phyloP scores from a whole-genome alignment of 2,113 vertebrate genomes.

The Spilogale gracilis region DNA sequence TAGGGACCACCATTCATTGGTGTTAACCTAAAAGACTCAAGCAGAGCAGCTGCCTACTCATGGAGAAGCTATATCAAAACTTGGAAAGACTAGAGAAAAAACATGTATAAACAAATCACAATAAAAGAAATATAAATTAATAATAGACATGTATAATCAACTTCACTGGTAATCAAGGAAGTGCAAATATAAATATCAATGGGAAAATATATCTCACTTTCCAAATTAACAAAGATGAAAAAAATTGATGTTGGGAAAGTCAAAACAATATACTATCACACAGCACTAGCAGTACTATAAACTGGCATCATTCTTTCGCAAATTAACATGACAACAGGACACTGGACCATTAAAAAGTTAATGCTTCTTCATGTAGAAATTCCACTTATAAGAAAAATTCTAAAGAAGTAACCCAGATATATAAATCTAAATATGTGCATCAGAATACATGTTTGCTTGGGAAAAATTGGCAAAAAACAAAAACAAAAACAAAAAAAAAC shows the following conservation, averaged over 20 bases:
- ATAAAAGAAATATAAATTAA: neutral
- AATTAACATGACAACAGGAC: neutral
- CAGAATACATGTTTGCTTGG: neutral
- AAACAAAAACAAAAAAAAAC: neutral
- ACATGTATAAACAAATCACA: neutral
- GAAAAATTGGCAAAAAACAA: neutral
- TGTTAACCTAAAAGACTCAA: neutral
- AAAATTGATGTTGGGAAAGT: neutral
- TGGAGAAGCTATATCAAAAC: neutral
- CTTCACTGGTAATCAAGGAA: neutral
- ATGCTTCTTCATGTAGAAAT: neutral
- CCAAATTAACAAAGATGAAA: neutral
- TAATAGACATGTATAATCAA: neutral
- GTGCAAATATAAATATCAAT: neutral
- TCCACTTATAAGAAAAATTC: neutral
- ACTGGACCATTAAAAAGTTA: neutral
- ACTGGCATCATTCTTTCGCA: neutral
- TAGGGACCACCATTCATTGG: neutral
- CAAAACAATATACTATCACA: neutral
- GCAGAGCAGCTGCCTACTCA: neutral
- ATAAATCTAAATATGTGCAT: neutral
- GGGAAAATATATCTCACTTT: neutral
- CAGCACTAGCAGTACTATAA: neutral
- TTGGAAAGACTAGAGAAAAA: neutral
- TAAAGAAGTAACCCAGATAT: neutral